phyloP scores from a whole-genome alignment of 1,140 invertebrate genomes.

The Macrobrachium rosenbergii region DNA sequence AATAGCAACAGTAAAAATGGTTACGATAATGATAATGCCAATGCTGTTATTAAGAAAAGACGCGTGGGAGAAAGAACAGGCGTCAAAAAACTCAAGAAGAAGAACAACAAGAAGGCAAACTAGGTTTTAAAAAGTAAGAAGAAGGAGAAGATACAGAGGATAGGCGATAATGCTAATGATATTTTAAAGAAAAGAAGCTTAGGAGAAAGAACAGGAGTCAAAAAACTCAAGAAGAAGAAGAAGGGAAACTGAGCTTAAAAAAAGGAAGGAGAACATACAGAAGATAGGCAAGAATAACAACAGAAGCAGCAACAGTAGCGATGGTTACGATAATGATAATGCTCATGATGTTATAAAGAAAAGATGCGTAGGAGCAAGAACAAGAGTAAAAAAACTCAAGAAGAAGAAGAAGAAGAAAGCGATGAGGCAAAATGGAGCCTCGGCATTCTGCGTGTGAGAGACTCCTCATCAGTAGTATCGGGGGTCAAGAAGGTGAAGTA shows the following conservation, averaged over 20 bases:
- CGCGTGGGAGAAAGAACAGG: background rate
- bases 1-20: background rate
- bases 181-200: background rate
- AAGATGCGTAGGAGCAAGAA: conserved; percentile 9
- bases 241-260: background rate
- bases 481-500: too few relatives aligned
- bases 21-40: background rate
- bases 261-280: background rate
- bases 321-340: background rate
- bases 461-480: too few relatives aligned
- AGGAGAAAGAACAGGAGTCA: background rate
- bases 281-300: background rate
- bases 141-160: too few relatives aligned
- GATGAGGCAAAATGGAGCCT: too few relatives aligned
- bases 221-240: background rate
- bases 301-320: background rate
- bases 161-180: background rate
- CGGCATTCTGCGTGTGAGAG: too few relatives aligned
- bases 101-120: background rate
- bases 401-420: background rate
- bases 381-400: background rate
- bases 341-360: background rate
- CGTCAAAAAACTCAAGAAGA: background rate
- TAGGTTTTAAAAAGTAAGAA: too few relatives aligned
- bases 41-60: background rate